Evolutionary conservation across 2,888 invertebrate species (phyloP).

Genomic region (Coelopa pilipes): DNA sequence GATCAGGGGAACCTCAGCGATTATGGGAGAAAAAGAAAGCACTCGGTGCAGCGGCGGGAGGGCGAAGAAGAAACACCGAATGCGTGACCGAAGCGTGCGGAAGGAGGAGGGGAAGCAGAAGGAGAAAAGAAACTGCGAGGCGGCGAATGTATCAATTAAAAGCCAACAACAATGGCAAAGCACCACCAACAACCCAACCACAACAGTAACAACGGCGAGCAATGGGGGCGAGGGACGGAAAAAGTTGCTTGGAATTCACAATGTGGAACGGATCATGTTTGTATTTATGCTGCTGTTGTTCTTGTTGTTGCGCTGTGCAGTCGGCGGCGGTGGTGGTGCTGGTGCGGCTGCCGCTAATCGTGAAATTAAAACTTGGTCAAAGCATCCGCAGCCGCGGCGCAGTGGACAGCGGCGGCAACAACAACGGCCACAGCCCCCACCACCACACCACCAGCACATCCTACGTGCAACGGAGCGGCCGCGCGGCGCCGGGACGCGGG

Average conservation of each 20-base stretch:
- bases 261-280: constrained; percentile 13
- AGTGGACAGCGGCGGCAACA: background rate
- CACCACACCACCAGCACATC: background rate
- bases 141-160: constrained; percentile 24
- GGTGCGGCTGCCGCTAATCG: background rate
- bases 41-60: constrained; percentile 6
- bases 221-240: constrained; percentile 11
- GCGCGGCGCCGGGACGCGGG: no score
- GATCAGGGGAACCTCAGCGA: background rate
- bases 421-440: background rate
- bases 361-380: constrained; percentile 19
- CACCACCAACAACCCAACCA: no score
- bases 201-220: constrained; percentile 5
- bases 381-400: background rate
- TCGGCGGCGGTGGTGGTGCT: constrained; percentile 1
- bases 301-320: background rate
- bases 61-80: constrained; percentile 33
- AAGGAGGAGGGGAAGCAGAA: constrained; percentile 1
- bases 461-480: no score
- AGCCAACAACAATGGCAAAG: background rate
- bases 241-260: constrained; percentile 16
- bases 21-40: constrained; percentile 10
- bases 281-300: background rate
- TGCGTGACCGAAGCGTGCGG: constrained; percentile 51
- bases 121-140: constrained; percentile 11